Conservation (phyloP, 1,140 invertebrate species). For the Plectrocnemia conspersa region DNA sequence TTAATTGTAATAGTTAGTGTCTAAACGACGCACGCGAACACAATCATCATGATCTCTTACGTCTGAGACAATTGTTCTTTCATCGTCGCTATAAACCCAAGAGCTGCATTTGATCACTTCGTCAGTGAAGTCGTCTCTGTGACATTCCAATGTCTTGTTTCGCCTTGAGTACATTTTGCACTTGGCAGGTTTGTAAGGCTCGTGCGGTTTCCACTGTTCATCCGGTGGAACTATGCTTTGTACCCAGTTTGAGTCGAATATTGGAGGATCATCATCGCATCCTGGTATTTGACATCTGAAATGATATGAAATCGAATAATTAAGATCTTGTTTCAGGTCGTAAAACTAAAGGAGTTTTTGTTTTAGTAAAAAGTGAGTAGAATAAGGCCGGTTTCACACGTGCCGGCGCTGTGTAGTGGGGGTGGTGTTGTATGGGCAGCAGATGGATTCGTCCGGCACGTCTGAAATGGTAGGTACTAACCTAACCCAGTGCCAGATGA, state of each 20-base stretch:
- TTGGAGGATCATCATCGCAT: slow-evolving; percentile 44
- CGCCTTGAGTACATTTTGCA: slow-evolving; percentile 37
- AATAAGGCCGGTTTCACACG: too few species aligned
- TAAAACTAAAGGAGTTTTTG: too few species aligned
- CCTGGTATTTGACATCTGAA: slow-evolving; percentile 51
- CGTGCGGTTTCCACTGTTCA: slow-evolving; percentile 27
- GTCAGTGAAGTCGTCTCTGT: slow-evolving; percentile 38
- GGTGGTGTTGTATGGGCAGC: too few species aligned
- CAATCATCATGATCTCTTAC: slow-evolving; percentile 37
- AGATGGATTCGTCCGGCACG: too few species aligned
- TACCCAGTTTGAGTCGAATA: slow-evolving; percentile 46
- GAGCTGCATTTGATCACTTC: slow-evolving; percentile 41
- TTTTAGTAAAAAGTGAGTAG: too few species aligned
- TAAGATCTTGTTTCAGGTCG: too few species aligned
- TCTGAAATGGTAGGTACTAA: too few species aligned
- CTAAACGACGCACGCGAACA: background rate
- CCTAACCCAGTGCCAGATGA: too few species aligned
- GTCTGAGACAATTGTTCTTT: slow-evolving; percentile 55
- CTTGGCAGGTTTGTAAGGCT: slow-evolving; percentile 29
- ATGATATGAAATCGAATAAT: too few species aligned
- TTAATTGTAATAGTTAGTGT: too few species aligned
- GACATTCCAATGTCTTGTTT: slow-evolving; percentile 36
- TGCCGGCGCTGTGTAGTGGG: too few species aligned
- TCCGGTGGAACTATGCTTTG: slow-evolving; percentile 44
- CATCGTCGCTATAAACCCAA: slow-evolving; percentile 50